A percentile compares a stretch with the other conserved stretches of the same genome.
Conservation (phyloP, 2,888 invertebrate species). For the Syritta pipiens region DNA sequence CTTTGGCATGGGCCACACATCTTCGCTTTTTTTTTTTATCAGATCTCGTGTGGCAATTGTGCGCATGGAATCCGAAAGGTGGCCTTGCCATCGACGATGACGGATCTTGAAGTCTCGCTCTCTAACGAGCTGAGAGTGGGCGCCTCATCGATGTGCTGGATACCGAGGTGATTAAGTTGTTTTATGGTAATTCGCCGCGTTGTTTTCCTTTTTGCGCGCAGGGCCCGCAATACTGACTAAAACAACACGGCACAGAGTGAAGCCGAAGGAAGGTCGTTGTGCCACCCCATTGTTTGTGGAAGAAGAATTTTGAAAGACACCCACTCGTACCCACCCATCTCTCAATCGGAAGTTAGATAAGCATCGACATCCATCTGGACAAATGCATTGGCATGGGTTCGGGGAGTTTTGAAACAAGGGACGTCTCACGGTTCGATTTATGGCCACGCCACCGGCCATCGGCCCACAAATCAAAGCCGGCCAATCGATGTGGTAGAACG, state of each 20-base stretch:
- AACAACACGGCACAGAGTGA: constrained; percentile 40
- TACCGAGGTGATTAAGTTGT: constrained; percentile 62
- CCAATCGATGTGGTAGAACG: too few relatives aligned
- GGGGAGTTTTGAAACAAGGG: background rate
- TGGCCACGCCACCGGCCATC: too few relatives aligned
- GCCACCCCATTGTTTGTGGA: background rate
- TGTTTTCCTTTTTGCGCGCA: constrained; percentile 8
- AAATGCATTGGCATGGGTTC: constrained; percentile 18
- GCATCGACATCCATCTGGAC: constrained; percentile 43
- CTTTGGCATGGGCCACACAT: constrained; percentile 30
- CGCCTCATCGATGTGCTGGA: constrained; percentile 24
- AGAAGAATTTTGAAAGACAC: background rate
- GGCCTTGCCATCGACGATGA: constrained; percentile 41
- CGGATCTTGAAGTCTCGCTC: constrained; percentile 52
- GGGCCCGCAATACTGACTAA: constrained; percentile 1
- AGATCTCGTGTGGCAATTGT: constrained; percentile 57
- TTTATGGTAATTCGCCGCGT: constrained; percentile 50
- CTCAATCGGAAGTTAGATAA: constrained; percentile 55
- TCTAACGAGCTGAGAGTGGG: constrained; percentile 26
- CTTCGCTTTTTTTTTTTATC: constrained; percentile 44
- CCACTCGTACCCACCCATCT: background rate
- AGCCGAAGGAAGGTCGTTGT: constrained; percentile 17
- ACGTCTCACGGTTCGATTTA: too few relatives aligned
- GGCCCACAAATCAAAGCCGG: too few relatives aligned
- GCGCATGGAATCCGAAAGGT: constrained; percentile 56